Evolutionary conservation across 2,113 vertebrate species (phyloP), one percentile per base, ranked within the genome.

Genomic region (Boleophthalmus pectinirostris): DNA sequence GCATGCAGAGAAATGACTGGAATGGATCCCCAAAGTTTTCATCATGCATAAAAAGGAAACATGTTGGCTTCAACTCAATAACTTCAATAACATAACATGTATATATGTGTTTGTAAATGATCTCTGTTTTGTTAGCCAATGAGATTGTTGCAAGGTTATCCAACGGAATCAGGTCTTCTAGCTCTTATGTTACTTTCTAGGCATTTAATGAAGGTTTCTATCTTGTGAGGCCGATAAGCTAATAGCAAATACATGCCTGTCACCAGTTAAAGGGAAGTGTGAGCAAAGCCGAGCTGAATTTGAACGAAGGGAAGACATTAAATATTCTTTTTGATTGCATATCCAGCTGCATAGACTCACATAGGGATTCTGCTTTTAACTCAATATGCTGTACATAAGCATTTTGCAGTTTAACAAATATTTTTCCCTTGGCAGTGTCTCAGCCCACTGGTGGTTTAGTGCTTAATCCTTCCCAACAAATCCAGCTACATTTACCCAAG

Each of bases 271-370:
- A 76, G 77, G 65, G 76, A 81, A 85, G 77, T 72, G 43, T 5
- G 49, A 78, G 78, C 71, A 18, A 70, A 61, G 65, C 82, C 79
- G 80, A 76, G 84, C 90, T 85, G 85, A 90, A 90, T 92, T 54
- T 69, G 81, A 90, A 90, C 70, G 79, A 90, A 82, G 83, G 76
- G 78, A 72, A 72, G 78, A 77, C 83, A 92, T 92, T 90, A 91
- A 91, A 90, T 88, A 92, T 92, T 92, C 89, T 85, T 88, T 90
- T 91, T 92, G 90, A 91, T 91, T 90, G 81, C 88, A 88, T 82
- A 84, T 89, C 89, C 90, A 87, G 83, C 86, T 85, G 89, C 83
- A 90, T 83, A 84, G 84, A 85, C 88, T 83, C 85, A 84, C 87
- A 68, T 45, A 85, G 83, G 87, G 83, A 79, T 88, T 86, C 83